Base-by-base conservation (phyloP, 2,888 invertebrate genomes). In the Digitonthophagus gazella region DNA sequence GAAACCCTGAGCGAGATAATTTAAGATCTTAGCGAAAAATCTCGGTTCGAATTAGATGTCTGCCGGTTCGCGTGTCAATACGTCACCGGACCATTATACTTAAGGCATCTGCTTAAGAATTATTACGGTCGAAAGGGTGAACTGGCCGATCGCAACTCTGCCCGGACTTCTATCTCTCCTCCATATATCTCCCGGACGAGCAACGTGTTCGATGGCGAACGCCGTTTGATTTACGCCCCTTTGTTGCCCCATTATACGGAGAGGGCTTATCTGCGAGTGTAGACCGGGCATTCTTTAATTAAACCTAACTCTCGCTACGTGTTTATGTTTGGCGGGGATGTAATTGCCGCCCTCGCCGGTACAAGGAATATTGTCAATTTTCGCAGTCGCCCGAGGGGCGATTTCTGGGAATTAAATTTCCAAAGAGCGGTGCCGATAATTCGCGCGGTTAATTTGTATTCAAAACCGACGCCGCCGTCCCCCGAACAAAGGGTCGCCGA, bases 51-150 rank as follows among this genome's bases (percentile, higher is more conserved):
- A 19, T 61, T 61, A 61, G 61, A 61, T 61, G 61, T 61, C 61
- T n/a, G 57, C 67, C 72, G 72, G 71, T 73, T 72, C 72, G 72
- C 73, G 73, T 73, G 75, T 76, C 74, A 76, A 76, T 74, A 74
- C 72, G 73, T 76, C 74, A 77, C 76, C 75, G 74, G 75, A 75
- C 77, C 76, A 78, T 79, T 79, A 78, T 77, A 76, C 77, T 77
- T 76, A 78, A 76, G 76, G 76, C 75, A 77, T 77, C 77, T 76
- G 73, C 74, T 74, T 75, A 77, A 78, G 77, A 78, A 77, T 79
- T 79, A 79, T 79, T 78, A 77, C 77, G 78, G 78, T 78, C 77
- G 76, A 77, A 74, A 76, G 76, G 72, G 64, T 65, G 58, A 65
- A 66, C 58, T 68, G 68, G 64, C 64, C 61, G 61, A 61, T 20